Evolutionary conservation across 35 echinoderm and acorn worm genomes (phyloP), one percentile per base, ranked within the genome.

Genomic region (Ophiothrix spiculata): DNA sequence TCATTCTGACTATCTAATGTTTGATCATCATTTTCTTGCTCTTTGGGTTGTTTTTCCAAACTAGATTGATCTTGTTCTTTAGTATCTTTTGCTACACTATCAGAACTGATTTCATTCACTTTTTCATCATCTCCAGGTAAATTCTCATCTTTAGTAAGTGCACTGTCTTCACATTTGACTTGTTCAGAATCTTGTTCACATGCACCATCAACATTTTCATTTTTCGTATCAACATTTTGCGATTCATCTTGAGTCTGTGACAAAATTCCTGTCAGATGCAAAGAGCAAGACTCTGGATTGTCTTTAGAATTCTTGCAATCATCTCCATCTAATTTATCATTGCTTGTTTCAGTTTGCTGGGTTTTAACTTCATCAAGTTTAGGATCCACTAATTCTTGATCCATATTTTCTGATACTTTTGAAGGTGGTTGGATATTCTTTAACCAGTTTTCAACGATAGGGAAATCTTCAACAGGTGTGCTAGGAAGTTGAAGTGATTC

Each of bases 321-420:
- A 39, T 79, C 77, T 39, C 39, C 77, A n/a, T 39, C 77, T 14
- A 79, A 31, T 79, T 79, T 79, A 23, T 79, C 77, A 32, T 16
- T 16, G 0, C 2, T 40, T 23, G 34, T 19, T 79, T 38, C 77
- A 41, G 33, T 38, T 25, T 10, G 60, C 25, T 79, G 13, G 37
- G 0, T 54, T 54, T 54, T 11, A 54, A 54, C 21, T 54, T 54
- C 21, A 8, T 69, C 8, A 1, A 69, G 4, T 15, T 69, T 69
- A 2, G 23, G 60, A 6, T 25, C 25, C 25, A 28, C 29, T 69
- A 10, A n/a, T n/a, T n/a, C n/a, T n/a, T n/a, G n/a, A n/a, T n/a
- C n/a, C n/a, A n/a, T n/a, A n/a, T n/a, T n/a, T n/a, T n/a, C n/a
- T n/a, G n/a, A n/a, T n/a, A n/a, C n/a, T n/a, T n/a, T n/a, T n/a